These are phyloP conservation scores for Alosa alosa DNA, from an alignment of 2,113 vertebrate genomes.

Conservation along the genomic window DNA sequence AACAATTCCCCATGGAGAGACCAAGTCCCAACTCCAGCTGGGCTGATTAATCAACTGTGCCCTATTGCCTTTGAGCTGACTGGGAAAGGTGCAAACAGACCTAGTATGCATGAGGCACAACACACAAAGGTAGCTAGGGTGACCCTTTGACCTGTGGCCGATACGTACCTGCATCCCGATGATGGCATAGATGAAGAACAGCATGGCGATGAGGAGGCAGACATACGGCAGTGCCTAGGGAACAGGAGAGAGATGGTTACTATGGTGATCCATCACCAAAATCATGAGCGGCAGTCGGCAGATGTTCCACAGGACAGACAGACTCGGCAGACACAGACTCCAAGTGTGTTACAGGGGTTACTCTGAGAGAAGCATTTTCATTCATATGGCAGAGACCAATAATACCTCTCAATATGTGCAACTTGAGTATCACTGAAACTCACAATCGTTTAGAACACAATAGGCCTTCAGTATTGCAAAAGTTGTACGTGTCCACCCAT, in stretches of 20 bases:
- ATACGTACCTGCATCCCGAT: constrained; percentile 91
- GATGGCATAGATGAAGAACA: constrained; percentile 95
- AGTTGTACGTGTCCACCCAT: no score
- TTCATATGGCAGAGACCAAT: no score
- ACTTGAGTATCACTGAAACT: no score
- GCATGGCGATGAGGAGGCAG: constrained; percentile 90
- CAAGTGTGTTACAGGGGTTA: not conserved
- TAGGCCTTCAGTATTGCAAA: no score
- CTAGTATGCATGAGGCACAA: not conserved
- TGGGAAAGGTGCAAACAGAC: no score
- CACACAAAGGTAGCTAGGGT: not conserved
- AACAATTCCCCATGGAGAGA: not conserved
- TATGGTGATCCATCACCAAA: not conserved
- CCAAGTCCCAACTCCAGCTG: not conserved
- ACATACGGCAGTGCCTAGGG: constrained; percentile 87
- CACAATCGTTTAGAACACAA: no score
- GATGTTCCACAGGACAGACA: not conserved
- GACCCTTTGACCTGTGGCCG: not conserved
- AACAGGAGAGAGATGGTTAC: not conserved
- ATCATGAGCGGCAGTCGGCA: not conserved
- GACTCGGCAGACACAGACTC: not conserved
- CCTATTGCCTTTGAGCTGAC: no score
- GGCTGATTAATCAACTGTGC: not conserved
- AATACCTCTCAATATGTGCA: not conserved
- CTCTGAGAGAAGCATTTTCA: not conserved